Evolutionary conservation across 2,888 invertebrate genomes (phyloP), one percentile per base, ranked within the genome.

Genomic region (Elysia crispata): DNA sequence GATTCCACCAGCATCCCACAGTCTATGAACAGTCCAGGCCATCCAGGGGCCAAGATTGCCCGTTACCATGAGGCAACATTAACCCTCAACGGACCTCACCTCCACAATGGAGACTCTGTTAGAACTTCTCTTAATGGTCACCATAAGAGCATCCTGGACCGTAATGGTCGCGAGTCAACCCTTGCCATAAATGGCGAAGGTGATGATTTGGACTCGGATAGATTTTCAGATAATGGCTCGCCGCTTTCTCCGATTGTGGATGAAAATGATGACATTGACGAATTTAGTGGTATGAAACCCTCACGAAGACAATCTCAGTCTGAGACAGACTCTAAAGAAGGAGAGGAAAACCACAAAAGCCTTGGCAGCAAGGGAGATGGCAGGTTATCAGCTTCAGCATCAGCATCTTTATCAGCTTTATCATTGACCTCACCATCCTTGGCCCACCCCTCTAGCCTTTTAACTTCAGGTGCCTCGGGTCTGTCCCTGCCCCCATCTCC

Each of bases 201-300:
- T 41, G 41, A 41, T 41, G 41, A 41, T 3, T 6, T 41, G 41
- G 41, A 41, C 41, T 60, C n/a, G 60, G 60, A 25, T 60, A 3
- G 60, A n/a, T 25, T 41, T 11, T 41, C 41, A 41, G 41, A 41
- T 11, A 41, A 41, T 41, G 41, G 41, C 41, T 78, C 78, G 18
- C 67, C 66, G 15, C 57, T 74, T 41, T 74, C 79, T 33, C 81
- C 73, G 23, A 64, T 79, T 50, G 54, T 30, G 30, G 78, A 77
- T n/a, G 31, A 41, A 50, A 76, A 77, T 33, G 54, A 66, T 3
- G 76, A 23, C 20, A 49, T 73, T 31, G 79, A 74, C 31, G 41
- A 6, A 6, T 41, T 41, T 41, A 50, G 11, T 6, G 23, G 70
- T 28, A 20, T 31, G 41, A 30, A 64, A 28, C 31, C 25, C 20